phyloP scores from a whole-genome alignment of 2,113 vertebrate species.

The Nestor notabilis region DNA sequence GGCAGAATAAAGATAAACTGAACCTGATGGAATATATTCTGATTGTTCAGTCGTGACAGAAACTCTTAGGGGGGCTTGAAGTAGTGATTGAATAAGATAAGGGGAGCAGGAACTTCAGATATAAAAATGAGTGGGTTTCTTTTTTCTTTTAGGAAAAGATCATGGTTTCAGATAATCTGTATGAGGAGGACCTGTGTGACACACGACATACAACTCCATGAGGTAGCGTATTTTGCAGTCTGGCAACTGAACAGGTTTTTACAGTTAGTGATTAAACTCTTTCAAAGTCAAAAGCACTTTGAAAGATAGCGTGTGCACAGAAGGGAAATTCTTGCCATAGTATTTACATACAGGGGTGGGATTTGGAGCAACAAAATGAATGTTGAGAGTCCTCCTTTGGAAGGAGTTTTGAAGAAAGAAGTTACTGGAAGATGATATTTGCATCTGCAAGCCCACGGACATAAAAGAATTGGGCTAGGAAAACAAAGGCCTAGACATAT shows the following conservation, averaged over 20 bases:
- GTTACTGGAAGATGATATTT: background rate
- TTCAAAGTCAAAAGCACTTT: background rate
- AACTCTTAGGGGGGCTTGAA: background rate
- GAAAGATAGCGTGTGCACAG: background rate
- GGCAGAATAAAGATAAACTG: background rate
- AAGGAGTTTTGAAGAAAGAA: background rate
- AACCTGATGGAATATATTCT: background rate
- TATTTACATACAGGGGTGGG: background rate
- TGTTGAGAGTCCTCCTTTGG: background rate
- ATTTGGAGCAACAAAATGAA: background rate
- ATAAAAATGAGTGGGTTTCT: background rate
- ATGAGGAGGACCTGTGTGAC: background rate
- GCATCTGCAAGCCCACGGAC: background rate
- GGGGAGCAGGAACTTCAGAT: background rate
- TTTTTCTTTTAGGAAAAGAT: background rate
- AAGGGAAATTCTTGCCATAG: background rate
- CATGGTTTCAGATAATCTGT: background rate
- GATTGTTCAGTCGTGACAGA: background rate
- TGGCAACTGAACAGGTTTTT: background rate
- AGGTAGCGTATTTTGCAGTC: background rate
- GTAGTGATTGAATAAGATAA: background rate
- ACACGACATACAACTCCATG: fast-evolving
- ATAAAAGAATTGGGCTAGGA: background rate
- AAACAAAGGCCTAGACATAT: background rate
- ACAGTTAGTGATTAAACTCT: background rate